Base-by-base conservation (phyloP, 2,113 vertebrate species). In the Polypterus senegalus region DNA sequence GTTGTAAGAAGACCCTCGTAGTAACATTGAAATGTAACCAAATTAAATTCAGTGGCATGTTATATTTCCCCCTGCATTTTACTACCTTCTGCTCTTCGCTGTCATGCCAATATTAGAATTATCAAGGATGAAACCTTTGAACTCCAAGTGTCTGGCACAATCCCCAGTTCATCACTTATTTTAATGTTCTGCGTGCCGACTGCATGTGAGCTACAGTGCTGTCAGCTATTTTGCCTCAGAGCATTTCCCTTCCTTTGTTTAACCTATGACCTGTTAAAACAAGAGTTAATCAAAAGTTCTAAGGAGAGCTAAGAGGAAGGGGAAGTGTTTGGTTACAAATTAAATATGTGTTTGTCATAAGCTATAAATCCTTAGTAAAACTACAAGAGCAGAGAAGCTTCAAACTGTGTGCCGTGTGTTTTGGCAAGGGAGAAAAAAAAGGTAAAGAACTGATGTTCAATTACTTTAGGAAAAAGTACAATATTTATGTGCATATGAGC, bases 291-390 rank as follows among this genome's bases (percentile, higher is more conserved):
- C 86, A 86, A 74, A 77, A 89, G 84, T 94, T 92, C 89, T 92
- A 80, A 93, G 74, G 71, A 76, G 77, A 80, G 78, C 76, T 78
- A 77, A 86, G 84, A 88, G 88, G 82, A 91, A 88, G 81, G 89
- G 94, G 94, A 97, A 97, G 94, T 96, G 84, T 97, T 90, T 81
- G 90, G 92, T 97, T 97, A 91, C 94, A 97, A 90, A 95, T 94
- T 92, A 94, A 94, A 97, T 90, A 88, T 91, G 89, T 91, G 84
- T 76, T 71, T 91, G 92, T 94, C 91, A 86, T 88, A 90, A 88
- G 83, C 83, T 82, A 89, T 93, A 95, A 95, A 96, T 94, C 83
- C 80, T 73, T 67, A 46, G 72, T 63, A 72, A 75, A 74, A 86
- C 86, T 79, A 86, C 84, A 75, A 83, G 82, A 48, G 5, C 27